Evolutionary conservation across 2,888 invertebrate species (phyloP).

Genomic region (Melinaea marsaeus): DNA sequence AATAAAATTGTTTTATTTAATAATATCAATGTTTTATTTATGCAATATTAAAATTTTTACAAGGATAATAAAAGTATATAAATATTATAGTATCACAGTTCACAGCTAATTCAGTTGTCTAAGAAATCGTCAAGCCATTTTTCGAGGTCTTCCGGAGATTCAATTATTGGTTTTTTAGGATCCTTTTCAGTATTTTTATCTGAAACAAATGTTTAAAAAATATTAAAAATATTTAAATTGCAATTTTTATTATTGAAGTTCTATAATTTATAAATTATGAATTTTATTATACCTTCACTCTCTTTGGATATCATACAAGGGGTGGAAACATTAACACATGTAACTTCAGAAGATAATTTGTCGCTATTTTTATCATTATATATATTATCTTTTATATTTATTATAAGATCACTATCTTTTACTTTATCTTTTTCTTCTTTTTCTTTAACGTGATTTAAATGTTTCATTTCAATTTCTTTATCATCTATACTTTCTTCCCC

Average conservation of each 20-base stretch:
- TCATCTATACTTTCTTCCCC: constrained; percentile 1
- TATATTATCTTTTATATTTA: not conserved
- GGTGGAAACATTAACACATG: not conserved
- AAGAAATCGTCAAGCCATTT: constrained; percentile 74
- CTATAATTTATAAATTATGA: not conserved
- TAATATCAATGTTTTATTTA: too few species aligned
- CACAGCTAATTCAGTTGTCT: constrained; percentile 46
- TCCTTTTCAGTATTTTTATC: constrained; percentile 23
- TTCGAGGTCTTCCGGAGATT: constrained; percentile 70
- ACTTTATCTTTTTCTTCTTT: not conserved
- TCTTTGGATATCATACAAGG: not conserved
- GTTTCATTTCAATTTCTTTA: constrained; percentile 6
- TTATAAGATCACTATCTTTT: not conserved
- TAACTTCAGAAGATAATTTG: not conserved
- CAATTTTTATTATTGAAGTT: too few species aligned
- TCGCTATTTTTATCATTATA: not conserved
- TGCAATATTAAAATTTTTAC: not conserved
- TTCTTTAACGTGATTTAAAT: not conserved
- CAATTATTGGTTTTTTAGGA: constrained; percentile 49
- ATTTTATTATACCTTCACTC: constrained; percentile 17
- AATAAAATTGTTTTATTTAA: too few species aligned
- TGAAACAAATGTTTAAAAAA: constrained; percentile 15
- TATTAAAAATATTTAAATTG: too few species aligned
- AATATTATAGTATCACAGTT: constrained; percentile 12
- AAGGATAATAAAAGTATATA: not conserved